Evolutionary conservation across 1,140 invertebrate species (phyloP), one percentile per base, ranked within the genome.

Genomic region (Ephestia elutella): DNA sequence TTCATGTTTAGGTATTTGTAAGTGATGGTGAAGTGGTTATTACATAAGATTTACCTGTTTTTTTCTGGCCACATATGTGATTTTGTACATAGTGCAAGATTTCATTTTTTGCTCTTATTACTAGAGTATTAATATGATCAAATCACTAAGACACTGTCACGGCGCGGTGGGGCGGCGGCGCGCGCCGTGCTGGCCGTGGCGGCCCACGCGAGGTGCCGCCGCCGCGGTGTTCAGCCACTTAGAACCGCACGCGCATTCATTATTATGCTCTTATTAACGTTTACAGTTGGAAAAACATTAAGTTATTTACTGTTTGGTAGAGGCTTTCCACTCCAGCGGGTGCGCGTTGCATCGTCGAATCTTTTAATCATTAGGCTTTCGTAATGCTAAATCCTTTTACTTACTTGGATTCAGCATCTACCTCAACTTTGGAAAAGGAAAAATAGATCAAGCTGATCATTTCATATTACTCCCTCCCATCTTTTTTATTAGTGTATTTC

Each of bases 81-180:
- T 87, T 79, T 86, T 87, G 63, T 80, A 86, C 82, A 85, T 87
- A 38, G 82, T 73, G 63, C 79, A 78, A 60, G 77, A 80, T 78
- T 77, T 85, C 85, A 87, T 87, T 55, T 60, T 75, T 59, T 51
- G 53, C 55, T n/a, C 13, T 44, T 44, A 35, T 35, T 35, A 35
- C 9, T 9, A 2, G 8, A 44, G 38, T 3, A 44, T 10, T 44
- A 44, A 44, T 28, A 7, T 32, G 30, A 11, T 44, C 15, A 44
- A n/a, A 44, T 44, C 38, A 35, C 44, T 25, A 15, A 20, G 65
- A 48, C 28, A 32, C 51, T 49, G 15, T 18, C 28, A 20, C 48
- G 30, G 48, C 48, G 61, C 49, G 68, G 49, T 25, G 53, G 32
- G 54, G 59, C 56, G 51, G 57, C 20, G 50, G 54, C 65, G 57